Percentiles rank a stretch among this genome's conserved stretches.
Conservation (phyloP, 2,888 invertebrate species). For the Perithous albicinctus region DNA sequence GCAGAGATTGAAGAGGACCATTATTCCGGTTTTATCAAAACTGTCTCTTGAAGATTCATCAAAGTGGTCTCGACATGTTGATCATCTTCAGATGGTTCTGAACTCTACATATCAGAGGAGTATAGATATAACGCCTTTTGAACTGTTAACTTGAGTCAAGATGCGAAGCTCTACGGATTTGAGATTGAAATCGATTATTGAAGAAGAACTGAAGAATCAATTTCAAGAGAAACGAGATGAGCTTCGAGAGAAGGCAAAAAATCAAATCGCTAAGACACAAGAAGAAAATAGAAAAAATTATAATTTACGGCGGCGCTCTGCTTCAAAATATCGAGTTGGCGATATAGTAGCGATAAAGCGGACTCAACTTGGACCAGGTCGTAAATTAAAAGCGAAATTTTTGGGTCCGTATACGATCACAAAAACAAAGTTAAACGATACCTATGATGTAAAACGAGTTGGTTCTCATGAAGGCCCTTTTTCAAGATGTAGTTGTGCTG, state of each 20-base stretch:
- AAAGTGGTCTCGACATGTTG: background rate
- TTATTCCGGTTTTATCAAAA: background rate
- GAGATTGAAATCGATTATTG: background rate
- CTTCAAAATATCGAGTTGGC: constrained; percentile 64
- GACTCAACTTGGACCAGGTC: constrained; percentile 78
- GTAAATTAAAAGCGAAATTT: constrained; percentile 78
- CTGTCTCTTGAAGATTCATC: background rate
- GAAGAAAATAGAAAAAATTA: constrained; percentile 58
- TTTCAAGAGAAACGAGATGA: constrained; percentile 60
- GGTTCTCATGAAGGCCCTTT: constrained; percentile 74
- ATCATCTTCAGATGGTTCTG: background rate
- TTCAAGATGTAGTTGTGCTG: constrained; percentile 69
- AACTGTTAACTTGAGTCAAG: background rate
- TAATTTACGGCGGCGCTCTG: constrained; percentile 57
- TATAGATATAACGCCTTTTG: background rate
- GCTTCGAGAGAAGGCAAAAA: constrained; percentile 46
- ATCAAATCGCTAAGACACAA: constrained; percentile 60
- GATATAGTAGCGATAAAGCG: constrained; percentile 77
- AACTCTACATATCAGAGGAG: background rate
- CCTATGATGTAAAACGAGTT: constrained; percentile 77
- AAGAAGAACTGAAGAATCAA: constrained; percentile 14
- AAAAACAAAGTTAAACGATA: constrained; percentile 72
- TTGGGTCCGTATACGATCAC: constrained; percentile 78
- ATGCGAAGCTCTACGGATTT: background rate
- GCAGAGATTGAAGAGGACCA: background rate